Conservation (phyloP, 2,797 vertebrate genomes). For the Danio aesculapii region DNA sequence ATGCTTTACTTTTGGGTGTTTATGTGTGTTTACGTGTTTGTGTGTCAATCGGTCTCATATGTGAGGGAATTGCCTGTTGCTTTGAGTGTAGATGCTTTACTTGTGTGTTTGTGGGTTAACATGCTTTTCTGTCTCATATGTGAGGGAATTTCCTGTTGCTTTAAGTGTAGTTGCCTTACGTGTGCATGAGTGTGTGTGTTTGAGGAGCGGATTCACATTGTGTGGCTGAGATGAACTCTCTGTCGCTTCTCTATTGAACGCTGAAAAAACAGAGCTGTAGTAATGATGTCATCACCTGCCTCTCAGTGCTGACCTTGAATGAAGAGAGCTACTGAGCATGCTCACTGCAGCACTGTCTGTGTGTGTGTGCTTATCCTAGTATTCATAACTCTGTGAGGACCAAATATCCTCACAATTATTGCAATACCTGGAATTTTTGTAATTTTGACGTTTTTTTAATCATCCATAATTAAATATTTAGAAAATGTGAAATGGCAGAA, state of each 20-base stretch:
- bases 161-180: neutral
- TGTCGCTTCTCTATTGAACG: constrained; percentile 80
- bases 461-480: too few relatives aligned
- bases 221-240: constrained; percentile 73
- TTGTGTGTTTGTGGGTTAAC: neutral
- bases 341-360: neutral
- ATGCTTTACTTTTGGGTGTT: neutral
- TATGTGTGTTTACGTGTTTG: constrained; percentile 20
- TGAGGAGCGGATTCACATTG: constrained; percentile 31
- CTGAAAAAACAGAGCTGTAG: constrained; percentile 76
- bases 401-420: too few relatives aligned
- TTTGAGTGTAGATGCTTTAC: neutral
- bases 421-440: too few relatives aligned
- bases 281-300: constrained; percentile 86
- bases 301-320: constrained; percentile 58
- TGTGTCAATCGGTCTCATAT: neutral
- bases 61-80: too few relatives aligned
- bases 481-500: too few relatives aligned
- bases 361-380: too few relatives aligned
- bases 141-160: too few relatives aligned
- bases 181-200: neutral
- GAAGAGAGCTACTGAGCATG: constrained; percentile 31
- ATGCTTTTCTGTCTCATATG: neutral
- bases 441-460: too few relatives aligned
- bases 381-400: too few relatives aligned